phyloP scores from a whole-genome alignment of 2,113 vertebrate species.

The Podarcis raffonei region DNA sequence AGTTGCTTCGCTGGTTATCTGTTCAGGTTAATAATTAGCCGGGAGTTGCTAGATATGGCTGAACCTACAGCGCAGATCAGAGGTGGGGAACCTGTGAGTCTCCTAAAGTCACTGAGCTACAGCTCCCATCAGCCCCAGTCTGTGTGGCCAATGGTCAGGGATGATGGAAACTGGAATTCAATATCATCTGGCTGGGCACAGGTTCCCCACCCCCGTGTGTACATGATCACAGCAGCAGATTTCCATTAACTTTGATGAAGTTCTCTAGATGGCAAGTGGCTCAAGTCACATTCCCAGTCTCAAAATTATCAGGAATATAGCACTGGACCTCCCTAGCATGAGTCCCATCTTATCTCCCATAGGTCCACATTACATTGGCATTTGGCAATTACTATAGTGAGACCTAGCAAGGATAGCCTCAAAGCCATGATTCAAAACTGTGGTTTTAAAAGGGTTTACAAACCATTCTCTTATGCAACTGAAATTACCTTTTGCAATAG shows the following conservation, averaged over 20 bases:
- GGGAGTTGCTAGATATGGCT: background rate
- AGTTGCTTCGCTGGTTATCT: constrained; percentile 24
- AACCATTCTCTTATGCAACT: background rate
- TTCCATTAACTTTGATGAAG: background rate
- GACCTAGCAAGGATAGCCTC: background rate
- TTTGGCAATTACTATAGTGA: background rate
- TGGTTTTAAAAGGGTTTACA: background rate
- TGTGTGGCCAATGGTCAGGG: no score
- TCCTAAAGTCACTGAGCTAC: no score
- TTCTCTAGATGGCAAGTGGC: no score
- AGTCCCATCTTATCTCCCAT: background rate
- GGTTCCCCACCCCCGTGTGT: no score
- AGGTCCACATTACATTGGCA: background rate
- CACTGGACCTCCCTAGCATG: background rate
- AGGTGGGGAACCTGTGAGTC: no score
- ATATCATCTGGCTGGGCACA: no score
- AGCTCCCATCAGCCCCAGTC: no score
- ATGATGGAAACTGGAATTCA: no score
- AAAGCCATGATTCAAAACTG: background rate
- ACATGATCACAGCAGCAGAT: no score
- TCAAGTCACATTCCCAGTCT: background rate
- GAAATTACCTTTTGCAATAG: background rate
- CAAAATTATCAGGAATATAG: background rate
- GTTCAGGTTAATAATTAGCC: background rate
- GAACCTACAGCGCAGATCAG: no score